Evolutionary conservation across 1,140 invertebrate species (phyloP).

Genomic region (Zaprionus camerounensis): DNA sequence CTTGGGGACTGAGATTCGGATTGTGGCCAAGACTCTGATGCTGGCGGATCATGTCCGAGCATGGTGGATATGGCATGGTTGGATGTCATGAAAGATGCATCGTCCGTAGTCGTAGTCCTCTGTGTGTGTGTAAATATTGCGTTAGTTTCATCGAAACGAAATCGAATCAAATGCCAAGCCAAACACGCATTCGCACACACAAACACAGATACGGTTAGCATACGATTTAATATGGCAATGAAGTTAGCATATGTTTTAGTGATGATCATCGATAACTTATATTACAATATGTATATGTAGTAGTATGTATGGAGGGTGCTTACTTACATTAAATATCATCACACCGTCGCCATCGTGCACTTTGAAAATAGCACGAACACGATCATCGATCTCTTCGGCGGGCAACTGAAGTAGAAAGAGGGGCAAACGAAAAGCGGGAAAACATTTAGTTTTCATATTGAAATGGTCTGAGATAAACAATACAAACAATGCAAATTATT

Average conservation of each 20-base stretch:
- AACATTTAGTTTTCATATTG: constrained; percentile 56
- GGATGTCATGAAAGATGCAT: constrained; percentile 74
- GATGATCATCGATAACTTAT: neutral
- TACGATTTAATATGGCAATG: constrained; percentile 12
- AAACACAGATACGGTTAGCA: constrained; percentile 49
- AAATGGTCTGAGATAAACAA: neutral
- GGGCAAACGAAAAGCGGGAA: constrained; percentile 46
- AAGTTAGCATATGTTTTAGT: constrained; percentile 29
- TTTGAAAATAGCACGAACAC: constrained; percentile 54
- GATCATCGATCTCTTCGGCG: constrained; percentile 49
- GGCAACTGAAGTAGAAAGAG: constrained; percentile 52
- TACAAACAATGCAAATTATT: constrained; percentile 6
- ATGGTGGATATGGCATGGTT: constrained; percentile 47
- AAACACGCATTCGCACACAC: constrained; percentile 53
- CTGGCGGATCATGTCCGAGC: constrained; percentile 38
- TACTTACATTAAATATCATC: constrained; percentile 74
- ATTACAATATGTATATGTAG: constrained; percentile 16
- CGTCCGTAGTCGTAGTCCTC: constrained; percentile 64
- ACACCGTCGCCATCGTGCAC: constrained; percentile 56
- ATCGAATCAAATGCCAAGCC: constrained; percentile 32
- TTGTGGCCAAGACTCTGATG: constrained; percentile 21
- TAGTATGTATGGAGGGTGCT: constrained; percentile 6
- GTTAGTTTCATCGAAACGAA: constrained; percentile 49
- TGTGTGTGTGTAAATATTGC: constrained; percentile 71
- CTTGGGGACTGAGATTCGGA: constrained; percentile 31